Base-by-base conservation (phyloP, 2,888 invertebrate species). In the Rhorus exstirpatorius region DNA sequence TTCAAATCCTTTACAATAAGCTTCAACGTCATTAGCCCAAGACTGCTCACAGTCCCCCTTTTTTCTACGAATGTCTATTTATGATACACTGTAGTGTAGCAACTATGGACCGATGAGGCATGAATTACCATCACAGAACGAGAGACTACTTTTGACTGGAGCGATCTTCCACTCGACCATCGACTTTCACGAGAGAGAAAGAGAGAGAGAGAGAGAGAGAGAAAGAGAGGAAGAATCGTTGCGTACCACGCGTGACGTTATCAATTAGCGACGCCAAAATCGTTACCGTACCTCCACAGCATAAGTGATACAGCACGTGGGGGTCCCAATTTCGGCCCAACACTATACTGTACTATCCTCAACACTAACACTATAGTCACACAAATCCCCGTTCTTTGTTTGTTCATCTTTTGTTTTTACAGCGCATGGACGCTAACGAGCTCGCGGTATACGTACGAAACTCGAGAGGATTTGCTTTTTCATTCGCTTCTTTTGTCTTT, bases 231-330 rank as follows among this genome's bases (percentile, higher is more conserved):
- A n/a, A n/a, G n/a, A n/a, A n/a, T 31, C 31, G 31, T 6, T 31
- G 3, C 44, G 44, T 44, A n/a, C 44, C 12, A 10, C 38, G 26
- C 35, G 17, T 49, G 14, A 31, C 51, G 31, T 14, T 10, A 46
- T 68, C 53, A 68, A 68, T 68, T 68, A 68, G 90, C 86, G 86
- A 85, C 85, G 38, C 49, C 60, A 35, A 86, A 86, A 88, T 88
- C 88, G 88, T 87, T 86, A 88, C 86, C 83, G 86, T 85, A 83
- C 86, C 84, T 87, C 84, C 79, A 85, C 83, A 61, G 68, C 55
- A 44, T 71, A 58, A 51, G 60, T 26, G 61, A 44, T 67, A 21
- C 17, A 60, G 41, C 68, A 63, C 74, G 74, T 46, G 70, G 75
- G 63, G 61, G 61, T 38, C 10, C 70, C 55, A 55, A 80, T 80